Evolutionary conservation across 2,797 vertebrate genomes (phyloP).

Genomic region (Xiphorhynchus erythropygius): DNA sequence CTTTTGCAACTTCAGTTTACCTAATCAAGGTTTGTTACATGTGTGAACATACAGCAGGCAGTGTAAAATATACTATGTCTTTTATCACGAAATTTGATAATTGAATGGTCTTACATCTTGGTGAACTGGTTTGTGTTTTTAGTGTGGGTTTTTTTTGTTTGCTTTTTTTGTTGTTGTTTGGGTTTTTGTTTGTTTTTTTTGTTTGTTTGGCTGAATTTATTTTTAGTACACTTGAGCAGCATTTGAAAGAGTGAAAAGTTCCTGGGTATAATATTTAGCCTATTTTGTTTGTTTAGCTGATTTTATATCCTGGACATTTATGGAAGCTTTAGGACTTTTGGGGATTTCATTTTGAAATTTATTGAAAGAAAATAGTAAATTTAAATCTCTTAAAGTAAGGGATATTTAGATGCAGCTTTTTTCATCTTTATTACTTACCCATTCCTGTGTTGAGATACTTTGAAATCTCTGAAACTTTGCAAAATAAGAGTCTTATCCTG

Average conservation of each 20-base stretch:
- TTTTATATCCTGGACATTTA: background rate
- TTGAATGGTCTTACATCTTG: background rate
- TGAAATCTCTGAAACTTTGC: background rate
- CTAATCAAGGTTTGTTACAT: background rate
- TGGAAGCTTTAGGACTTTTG: background rate
- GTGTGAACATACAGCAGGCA: background rate
- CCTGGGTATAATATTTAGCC: background rate
- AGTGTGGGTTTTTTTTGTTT: background rate
- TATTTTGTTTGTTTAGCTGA: background rate
- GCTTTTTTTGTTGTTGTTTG: background rate
- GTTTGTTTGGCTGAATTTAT: background rate
- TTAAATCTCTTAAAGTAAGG: background rate
- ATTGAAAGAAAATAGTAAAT: background rate
- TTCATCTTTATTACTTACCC: background rate
- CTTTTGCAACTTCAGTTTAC: background rate
- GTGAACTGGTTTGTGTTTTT: background rate
- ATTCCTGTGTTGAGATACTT: background rate
- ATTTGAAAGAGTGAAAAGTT: background rate
- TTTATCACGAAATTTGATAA: background rate
- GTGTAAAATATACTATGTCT: background rate
- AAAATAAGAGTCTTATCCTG: background rate
- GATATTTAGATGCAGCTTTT: background rate
- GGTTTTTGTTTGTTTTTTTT: background rate
- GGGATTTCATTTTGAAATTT: background rate
- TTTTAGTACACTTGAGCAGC: background rate